Base-by-base conservation (phyloP, 2,797 vertebrate species). In the Kryptolebias ocellatus region DNA sequence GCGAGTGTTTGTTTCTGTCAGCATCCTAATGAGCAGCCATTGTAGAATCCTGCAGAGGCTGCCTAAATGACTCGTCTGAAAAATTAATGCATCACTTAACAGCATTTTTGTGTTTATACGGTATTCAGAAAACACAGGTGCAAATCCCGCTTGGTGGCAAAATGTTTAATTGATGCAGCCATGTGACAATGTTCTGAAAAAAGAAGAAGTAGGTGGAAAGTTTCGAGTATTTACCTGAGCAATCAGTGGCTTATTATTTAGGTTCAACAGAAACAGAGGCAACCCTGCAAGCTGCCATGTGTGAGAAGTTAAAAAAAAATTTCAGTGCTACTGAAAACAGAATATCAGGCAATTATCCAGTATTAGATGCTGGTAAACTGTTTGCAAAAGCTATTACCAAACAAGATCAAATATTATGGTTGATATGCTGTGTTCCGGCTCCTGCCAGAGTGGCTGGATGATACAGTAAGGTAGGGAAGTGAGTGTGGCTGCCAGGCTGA, bases 71-170 rank as follows among this genome's bases (percentile, higher is more conserved):
- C 82, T 90, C 76, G 65, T 70, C 74, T 93, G 84, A 91, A 93
- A 93, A 89, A 92, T 92, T 85, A 82, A 94, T 92, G 90, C 67
- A 70, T 78, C 87, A 77, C 87, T 90, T 93, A 92, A 93, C 90
- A 74, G 86, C 80, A 60, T 91, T 90, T 90, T 83, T 91, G 85
- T 91, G 85, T 92, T 84, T 62, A 37, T 73, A 81, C 62, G 56
- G 75, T 81, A 72, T 92, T 90, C 80, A 77, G 84, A 83, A 87
- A 92, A 89, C 89, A 89, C 90, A 90, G 89, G 89, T 86, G 87
- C 75, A 81, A 89, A 78, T 78, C 79, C 77, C 27, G 20, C 72
- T 63, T 70, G 81, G 78, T 74, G 70, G 73, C 64, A 34, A 39
- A 77, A 89, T 91, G 80, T 92, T 92, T 92, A 88, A 92, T 90